phyloP scores from a whole-genome alignment of 2,113 vertebrate species.

The Pterocles gutturalis region DNA sequence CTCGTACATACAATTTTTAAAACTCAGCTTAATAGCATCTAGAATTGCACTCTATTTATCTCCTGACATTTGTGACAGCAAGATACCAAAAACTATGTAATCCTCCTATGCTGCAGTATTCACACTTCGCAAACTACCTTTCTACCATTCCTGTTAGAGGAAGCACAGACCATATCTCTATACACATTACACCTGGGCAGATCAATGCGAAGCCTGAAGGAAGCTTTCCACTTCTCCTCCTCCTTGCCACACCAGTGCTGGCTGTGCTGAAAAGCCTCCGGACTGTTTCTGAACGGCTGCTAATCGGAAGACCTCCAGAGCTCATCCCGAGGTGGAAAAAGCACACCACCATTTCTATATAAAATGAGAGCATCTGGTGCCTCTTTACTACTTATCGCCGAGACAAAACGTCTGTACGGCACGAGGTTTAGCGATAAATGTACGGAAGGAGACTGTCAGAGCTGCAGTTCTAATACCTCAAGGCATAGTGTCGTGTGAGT shows the following conservation, averaged over 20 bases:
- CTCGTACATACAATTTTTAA: not conserved
- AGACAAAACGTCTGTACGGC: not conserved
- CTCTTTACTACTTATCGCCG: not conserved
- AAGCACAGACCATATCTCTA: not conserved
- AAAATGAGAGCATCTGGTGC: not conserved
- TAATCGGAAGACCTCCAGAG: not conserved
- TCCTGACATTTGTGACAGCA: not conserved
- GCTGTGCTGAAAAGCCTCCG: not conserved
- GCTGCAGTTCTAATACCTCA: not conserved
- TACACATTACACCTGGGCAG: not conserved
- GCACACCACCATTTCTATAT: not conserved
- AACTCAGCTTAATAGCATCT: not conserved
- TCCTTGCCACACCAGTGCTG: not conserved
- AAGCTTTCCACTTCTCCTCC: not conserved
- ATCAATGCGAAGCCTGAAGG: not conserved
- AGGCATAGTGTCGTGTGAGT: not conserved
- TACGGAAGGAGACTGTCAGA: not conserved
- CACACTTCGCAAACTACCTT: not conserved
- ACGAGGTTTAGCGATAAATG: not conserved
- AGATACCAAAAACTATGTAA: not conserved
- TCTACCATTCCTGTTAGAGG: not conserved
- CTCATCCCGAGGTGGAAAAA: not conserved
- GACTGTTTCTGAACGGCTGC: not conserved
- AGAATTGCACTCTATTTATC: conserved; percentile 21
- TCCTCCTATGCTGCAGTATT: not conserved